phyloP scores from a whole-genome alignment of 2,888 invertebrate species.

The Eupithecia abbreviata region DNA sequence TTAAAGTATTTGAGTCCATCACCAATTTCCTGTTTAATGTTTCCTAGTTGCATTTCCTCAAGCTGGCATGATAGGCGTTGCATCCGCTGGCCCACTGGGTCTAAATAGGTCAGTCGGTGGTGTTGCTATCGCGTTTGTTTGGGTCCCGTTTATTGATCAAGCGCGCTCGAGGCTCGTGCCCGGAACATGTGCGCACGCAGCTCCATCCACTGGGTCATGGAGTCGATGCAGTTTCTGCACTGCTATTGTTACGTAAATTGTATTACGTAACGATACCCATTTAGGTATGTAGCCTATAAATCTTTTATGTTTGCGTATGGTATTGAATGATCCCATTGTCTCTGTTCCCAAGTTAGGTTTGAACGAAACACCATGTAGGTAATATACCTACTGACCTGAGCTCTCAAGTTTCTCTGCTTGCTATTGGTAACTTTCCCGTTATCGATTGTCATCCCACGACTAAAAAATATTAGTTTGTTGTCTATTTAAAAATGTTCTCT shows the following conservation, averaged over 20 bases:
- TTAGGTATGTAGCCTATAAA: constrained; percentile 23
- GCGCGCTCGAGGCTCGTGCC: constrained; percentile 41
- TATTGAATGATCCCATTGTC: constrained; percentile 10
- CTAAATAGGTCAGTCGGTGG: constrained; percentile 76
- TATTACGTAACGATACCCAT: constrained; percentile 31
- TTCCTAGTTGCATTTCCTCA: constrained; percentile 31
- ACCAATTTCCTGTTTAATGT: constrained; percentile 16
- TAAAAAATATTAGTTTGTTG: background rate
- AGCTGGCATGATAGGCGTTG: constrained; percentile 31
- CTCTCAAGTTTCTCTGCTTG: background rate
- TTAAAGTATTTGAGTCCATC: constrained; percentile 18
- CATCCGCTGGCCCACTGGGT: constrained; percentile 32
- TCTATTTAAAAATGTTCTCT: background rate
- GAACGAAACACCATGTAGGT: background rate
- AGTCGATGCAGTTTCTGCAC: constrained; percentile 52
- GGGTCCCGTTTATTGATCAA: constrained; percentile 79
- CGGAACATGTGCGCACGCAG: constrained; percentile 69
- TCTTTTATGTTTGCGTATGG: constrained; percentile 7
- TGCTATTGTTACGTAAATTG: constrained; percentile 41
- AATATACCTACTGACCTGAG: background rate
- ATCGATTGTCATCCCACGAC: background rate
- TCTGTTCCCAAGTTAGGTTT: background rate
- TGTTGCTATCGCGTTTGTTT: constrained; percentile 70
- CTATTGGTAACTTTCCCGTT: background rate
- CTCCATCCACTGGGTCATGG: constrained; percentile 47